phyloP scores from a whole-genome alignment of 92 coral and sea anemone species.

The Diadumene lineata region DNA sequence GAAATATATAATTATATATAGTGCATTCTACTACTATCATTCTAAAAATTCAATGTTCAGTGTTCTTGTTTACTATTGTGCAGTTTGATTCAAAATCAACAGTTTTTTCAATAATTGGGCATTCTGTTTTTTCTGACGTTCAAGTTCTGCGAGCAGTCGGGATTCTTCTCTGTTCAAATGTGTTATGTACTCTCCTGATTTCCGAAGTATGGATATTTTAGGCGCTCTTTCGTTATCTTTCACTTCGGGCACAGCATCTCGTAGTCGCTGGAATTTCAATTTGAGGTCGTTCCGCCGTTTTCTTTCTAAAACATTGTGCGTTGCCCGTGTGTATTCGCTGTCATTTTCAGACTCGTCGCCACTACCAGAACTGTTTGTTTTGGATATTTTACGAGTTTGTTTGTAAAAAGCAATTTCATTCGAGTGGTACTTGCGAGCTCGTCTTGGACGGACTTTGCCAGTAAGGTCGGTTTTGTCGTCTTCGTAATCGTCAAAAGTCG shows the following conservation, averaged over 20 bases:
- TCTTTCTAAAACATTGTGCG: constrained; percentile 95
- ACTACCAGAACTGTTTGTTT: constrained; percentile 54
- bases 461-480: constrained; percentile 75
- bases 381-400: constrained; percentile 58
- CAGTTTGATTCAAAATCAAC: constrained; percentile 63
- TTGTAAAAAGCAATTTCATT: constrained; percentile 54
- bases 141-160: constrained; percentile 60
- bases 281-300: constrained; percentile 96
- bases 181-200: constrained; percentile 81
- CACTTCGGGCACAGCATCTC: constrained; percentile 94
- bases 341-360: constrained; percentile 93
- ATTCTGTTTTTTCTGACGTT: constrained; percentile 85
- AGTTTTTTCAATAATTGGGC: constrained; percentile 72
- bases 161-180: constrained; percentile 80
- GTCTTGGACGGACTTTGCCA: constrained; percentile 78
- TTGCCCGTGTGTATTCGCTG: constrained; percentile 91
- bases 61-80: constrained; percentile 34
- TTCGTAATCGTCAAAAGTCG: constrained; percentile 52
- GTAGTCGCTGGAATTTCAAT: constrained; percentile 89
- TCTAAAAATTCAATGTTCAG: constrained; percentile 8
- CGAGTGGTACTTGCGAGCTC: constrained; percentile 57
- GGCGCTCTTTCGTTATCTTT: constrained; percentile 97
- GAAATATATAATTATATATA: not conserved
- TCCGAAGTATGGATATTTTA: constrained; percentile 89
- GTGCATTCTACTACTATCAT: constrained; percentile 1